phyloP scores from a whole-genome alignment of 2,888 invertebrate genomes.

The Julus scanicus region DNA sequence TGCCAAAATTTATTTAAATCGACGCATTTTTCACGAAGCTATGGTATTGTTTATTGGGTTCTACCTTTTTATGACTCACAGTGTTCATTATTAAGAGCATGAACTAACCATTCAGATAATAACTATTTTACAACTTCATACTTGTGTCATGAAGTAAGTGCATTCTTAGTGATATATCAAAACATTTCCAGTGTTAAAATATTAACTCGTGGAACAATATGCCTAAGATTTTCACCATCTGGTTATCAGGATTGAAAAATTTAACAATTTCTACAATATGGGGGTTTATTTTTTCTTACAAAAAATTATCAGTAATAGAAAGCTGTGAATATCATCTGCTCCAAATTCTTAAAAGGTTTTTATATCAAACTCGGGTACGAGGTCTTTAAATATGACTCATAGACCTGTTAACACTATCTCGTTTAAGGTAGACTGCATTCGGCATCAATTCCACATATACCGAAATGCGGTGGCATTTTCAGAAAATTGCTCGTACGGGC shows the following conservation, averaged over 20 bases:
- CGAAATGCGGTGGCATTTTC: constrained; percentile 23
- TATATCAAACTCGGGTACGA: not conserved
- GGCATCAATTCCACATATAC: not conserved
- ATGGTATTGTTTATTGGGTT: too few relatives aligned
- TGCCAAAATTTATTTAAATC: too few relatives aligned
- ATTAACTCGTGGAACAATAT: too few relatives aligned
- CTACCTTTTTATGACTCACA: too few relatives aligned
- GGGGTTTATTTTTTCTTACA: not conserved
- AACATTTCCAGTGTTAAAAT: too few relatives aligned
- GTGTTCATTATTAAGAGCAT: too few relatives aligned
- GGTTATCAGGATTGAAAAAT: not conserved
- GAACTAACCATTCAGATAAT: too few relatives aligned
- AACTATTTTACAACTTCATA: too few relatives aligned
- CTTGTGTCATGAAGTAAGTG: too few relatives aligned
- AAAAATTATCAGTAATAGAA: not conserved
- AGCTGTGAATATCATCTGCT: not conserved
- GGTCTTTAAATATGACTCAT: constrained; percentile 15
- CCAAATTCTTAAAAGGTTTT: not conserved
- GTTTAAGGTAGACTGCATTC: constrained; percentile 31
- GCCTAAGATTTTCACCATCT: not conserved
- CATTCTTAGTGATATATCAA: too few relatives aligned
- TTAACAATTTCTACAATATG: not conserved
- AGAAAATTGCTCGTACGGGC: constrained; percentile 38
- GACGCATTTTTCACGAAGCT: too few relatives aligned
- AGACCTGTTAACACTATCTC: constrained; percentile 39